Evolutionary conservation across 2,888 invertebrate species (phyloP).

Genomic region (Trypoxylon attenuatum): DNA sequence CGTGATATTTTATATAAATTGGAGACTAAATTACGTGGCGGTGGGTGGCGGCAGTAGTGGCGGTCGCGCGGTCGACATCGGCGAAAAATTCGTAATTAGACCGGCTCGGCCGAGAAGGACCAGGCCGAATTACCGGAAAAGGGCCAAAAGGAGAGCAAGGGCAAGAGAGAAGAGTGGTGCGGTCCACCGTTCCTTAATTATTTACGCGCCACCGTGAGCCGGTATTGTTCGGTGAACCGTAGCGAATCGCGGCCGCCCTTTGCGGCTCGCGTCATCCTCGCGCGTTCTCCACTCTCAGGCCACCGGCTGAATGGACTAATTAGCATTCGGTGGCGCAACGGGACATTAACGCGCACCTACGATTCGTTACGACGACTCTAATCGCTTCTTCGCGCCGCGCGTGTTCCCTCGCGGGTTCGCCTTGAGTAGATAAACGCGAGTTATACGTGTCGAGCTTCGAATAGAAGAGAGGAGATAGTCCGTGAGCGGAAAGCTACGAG

Average conservation of each 20-base stretch:
- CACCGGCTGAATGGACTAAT: conserved; percentile 52
- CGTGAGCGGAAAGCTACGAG: too few relatives aligned
- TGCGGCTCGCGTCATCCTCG: conserved; percentile 28
- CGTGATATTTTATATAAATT: conserved; percentile 74
- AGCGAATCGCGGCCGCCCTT: conserved; percentile 49
- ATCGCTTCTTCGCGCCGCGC: conserved; percentile 4
- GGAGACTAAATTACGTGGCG: conserved; percentile 69
- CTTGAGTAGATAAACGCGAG: neutral
- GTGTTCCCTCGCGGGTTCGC: neutral
- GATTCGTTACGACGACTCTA: conserved; percentile 28
- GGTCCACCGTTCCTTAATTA: conserved; percentile 58
- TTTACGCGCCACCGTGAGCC: conserved; percentile 55
- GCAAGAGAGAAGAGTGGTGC: neutral
- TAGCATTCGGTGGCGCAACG: conserved; percentile 50
- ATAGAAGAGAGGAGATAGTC: too few relatives aligned
- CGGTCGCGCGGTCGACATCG: conserved; percentile 38
- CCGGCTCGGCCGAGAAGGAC: conserved; percentile 25
- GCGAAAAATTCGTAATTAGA: conserved; percentile 69
- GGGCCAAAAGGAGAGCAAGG: conserved; percentile 11
- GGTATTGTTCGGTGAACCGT: conserved; percentile 47
- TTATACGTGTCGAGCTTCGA: too few relatives aligned
- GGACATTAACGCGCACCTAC: conserved; percentile 33
- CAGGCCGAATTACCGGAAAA: neutral
- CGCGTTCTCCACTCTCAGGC: conserved; percentile 27
- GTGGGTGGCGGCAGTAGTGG: too few relatives aligned